A percentile compares a stretch with the other conserved stretches of the same genome.
Conservation (phyloP, 1,140 invertebrate species). For the Frieseomelitta varia region DNA sequence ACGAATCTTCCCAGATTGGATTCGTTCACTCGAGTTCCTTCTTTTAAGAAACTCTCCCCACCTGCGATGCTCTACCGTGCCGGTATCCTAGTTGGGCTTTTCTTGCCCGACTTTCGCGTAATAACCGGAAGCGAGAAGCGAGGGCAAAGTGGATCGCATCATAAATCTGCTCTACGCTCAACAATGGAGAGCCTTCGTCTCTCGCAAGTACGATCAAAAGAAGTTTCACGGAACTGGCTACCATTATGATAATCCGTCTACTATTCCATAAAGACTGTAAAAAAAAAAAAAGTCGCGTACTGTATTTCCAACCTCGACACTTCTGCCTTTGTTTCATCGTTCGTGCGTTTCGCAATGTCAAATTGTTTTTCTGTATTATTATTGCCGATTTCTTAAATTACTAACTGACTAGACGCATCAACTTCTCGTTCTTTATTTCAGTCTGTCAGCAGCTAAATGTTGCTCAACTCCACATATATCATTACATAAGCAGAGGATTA, state of each 20-base stretch:
- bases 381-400: neutral
- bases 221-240: slow-evolving; percentile 55
- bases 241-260: slow-evolving; percentile 51
- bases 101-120: slow-evolving; percentile 67
- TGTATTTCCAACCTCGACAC: slow-evolving; percentile 17
- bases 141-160: slow-evolving; percentile 57
- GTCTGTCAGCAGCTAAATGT: no score
- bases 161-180: slow-evolving; percentile 55
- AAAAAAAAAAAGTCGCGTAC: neutral
- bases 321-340: neutral
- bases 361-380: neutral
- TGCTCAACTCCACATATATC: neutral
- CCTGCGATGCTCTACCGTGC: neutral
- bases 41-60: slow-evolving; percentile 41
- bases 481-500: neutral
- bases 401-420: no score
- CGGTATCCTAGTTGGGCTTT: slow-evolving; percentile 53
- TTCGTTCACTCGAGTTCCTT: slow-evolving; percentile 44
- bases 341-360: neutral
- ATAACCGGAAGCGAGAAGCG: slow-evolving; percentile 65
- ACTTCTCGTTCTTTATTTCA: neutral
- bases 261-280: slow-evolving; percentile 26
- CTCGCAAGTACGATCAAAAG: slow-evolving; percentile 45
- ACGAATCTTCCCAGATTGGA: slow-evolving; percentile 53
- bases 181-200: slow-evolving; percentile 47